Evolutionary conservation across 2,113 vertebrate genomes (phyloP), one percentile per base, ranked within the genome.

Genomic region (Otolemur garnettii): DNA sequence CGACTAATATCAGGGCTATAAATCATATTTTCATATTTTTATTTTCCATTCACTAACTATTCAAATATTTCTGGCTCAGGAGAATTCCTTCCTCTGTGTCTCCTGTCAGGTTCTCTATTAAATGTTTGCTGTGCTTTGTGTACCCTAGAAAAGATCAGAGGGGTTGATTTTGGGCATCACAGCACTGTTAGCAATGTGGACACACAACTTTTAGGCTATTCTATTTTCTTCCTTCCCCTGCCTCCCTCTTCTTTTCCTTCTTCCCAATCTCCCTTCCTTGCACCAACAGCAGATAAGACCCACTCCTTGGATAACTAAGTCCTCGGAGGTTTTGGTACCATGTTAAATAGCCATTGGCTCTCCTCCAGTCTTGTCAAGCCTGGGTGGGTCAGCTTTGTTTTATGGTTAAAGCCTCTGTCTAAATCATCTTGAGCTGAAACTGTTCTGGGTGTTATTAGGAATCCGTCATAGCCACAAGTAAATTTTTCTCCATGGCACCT

Each of bases 401-500:
- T 1, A 1, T 26, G 33, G 38, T 30, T 42, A 66, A 35, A 26
- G n/a, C 33, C 55, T 71, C 15, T 42, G 8, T 33, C 18, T 38
- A 53, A 35, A n/a, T 55, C 50, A 21, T 83, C 15, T 19, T 15
- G 19, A 87, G 33, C 50, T 88, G 5, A 30, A 87, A 57, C 2
- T n/a, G 30, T 18, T 60, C 38, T 82, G 64, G 6, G 22, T 26
- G 12, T n/a, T 82, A 7, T 30, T 30, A 10, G 11, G 30, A 24
- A 7, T 53, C 5, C 11, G 9, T 50, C 7, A 0, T 38, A 68
- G 35, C 19, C 11, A 19, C 26, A 53, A 19, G 60, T 50, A 35
- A 24, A 2, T 38, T 15, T 7, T 17, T 69, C 53, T 4, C 0
- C 4, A 15, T 0, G 0, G 3, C 60, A 26, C 3, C 0, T 21